phyloP scores from a whole-genome alignment of 2,888 invertebrate genomes.

The Hypolimnas misippus region DNA sequence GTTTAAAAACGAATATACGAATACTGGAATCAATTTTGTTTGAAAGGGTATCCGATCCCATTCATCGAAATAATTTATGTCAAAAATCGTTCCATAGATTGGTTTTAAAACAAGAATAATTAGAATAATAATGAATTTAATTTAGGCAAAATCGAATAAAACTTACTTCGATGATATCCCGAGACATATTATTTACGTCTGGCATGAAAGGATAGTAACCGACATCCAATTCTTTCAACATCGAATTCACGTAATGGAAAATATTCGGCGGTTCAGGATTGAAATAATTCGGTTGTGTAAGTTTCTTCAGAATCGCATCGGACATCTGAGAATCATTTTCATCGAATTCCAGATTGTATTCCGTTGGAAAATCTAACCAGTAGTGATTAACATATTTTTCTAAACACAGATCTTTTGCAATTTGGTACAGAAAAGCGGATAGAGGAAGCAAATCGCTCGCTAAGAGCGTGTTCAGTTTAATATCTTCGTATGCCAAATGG shows the following conservation, averaged over 20 bases:
- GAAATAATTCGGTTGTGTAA: conserved; percentile 86
- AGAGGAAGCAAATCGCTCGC: conserved; percentile 87
- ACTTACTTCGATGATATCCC: conserved; percentile 89
- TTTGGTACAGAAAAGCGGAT: conserved; percentile 88
- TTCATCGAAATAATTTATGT: too few species aligned
- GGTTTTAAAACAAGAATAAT: neutral
- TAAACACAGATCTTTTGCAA: conserved; percentile 90
- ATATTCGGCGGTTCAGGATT: conserved; percentile 87
- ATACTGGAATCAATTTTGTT: too few species aligned
- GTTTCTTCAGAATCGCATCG: conserved; percentile 71
- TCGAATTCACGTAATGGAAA: conserved; percentile 87
- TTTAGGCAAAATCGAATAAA: too few species aligned
- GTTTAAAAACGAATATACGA: too few species aligned
- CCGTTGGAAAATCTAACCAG: conserved; percentile 91
- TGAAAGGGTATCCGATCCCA: too few species aligned
- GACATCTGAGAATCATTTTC: conserved; percentile 80
- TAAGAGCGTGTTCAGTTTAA: conserved; percentile 90
- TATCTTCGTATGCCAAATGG: conserved; percentile 95
- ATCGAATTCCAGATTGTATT: conserved; percentile 73
- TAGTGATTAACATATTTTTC: conserved; percentile 90
- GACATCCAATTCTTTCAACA: conserved; percentile 82
- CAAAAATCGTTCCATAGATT: too few species aligned
- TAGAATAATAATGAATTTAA: neutral
- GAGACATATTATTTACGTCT: conserved; percentile 88
- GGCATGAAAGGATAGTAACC: conserved; percentile 88